Percentiles rank a stretch among this genome's conserved stretches.
phyloP scores from a whole-genome alignment of 2,113 vertebrate genomes.

The Rhabdomys dilectus region DNA sequence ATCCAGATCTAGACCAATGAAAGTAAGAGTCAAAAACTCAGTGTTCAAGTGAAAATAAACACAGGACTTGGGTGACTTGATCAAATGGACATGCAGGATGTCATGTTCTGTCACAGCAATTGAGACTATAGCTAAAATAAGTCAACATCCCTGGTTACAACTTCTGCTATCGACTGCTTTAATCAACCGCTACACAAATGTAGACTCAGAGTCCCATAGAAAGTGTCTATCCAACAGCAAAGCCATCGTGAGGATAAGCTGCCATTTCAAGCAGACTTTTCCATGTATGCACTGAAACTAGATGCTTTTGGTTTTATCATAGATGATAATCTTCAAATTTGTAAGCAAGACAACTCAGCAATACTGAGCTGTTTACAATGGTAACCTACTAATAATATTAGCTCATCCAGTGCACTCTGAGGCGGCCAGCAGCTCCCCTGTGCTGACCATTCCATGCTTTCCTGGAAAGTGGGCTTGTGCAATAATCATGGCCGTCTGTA shows the following conservation, averaged over 20 bases:
- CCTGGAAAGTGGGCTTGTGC: neutral
- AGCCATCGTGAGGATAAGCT: constrained; percentile 19
- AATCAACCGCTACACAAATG: neutral
- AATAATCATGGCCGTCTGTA: constrained; percentile 6
- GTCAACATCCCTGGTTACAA: neutral
- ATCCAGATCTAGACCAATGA: neutral
- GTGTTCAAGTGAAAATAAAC: neutral
- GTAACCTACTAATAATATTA: neutral
- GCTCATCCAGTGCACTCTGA: neutral
- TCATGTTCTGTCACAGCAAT: neutral
- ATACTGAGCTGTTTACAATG: neutral
- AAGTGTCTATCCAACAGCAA: neutral
- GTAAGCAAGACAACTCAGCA: neutral
- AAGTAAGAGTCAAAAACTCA: constrained; percentile 46
- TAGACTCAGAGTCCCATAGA: neutral
- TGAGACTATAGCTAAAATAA: neutral
- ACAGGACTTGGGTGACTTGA: neutral
- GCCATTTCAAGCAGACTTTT: neutral
- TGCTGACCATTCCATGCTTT: neutral
- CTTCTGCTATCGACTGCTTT: neutral
- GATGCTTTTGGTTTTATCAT: neutral
- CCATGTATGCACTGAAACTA: constrained; percentile 15
- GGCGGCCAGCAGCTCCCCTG: neutral
- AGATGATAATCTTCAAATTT: constrained; percentile 10
- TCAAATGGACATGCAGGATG: neutral